Base-by-base conservation (phyloP, 2,797 vertebrate genomes). In the Clarias fuscus region DNA sequence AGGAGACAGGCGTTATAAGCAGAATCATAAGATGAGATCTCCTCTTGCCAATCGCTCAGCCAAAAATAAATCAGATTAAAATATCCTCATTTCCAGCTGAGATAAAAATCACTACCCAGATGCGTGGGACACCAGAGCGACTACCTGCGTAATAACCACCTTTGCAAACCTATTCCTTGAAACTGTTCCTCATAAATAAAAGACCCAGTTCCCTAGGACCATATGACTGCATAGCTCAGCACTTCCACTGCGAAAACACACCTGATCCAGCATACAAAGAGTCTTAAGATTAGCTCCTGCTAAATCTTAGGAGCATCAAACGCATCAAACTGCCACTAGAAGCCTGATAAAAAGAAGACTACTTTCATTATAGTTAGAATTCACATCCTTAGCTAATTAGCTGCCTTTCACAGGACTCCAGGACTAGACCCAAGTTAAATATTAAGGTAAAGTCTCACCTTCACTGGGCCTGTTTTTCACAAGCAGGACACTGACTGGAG, bases 391-490 rank as follows among this genome's bases (percentile, higher is more conserved):
- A 48, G 40, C 24, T 72, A 58, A 68, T 24, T n/a, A n/a, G 30
- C 30, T 79, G 30, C 22, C 22, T 30, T 18, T 40, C 24, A n/a
- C 18, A 83, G 1, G 56, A 37, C 56, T 27, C 6, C 17, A 56
- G 2, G 18, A 58, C 6, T 68, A n/a, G 15, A 72, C 4, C 20
- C 2, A 22, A 61, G 14, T 40, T 24, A 62, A 22, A 72, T 73
- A 33, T 71, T n/a, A 30, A 20, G 33, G 67, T 24, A 2, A 18
- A 10, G 17, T 18, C 91, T 86, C 92, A 97, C 97, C 97, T 96
- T 99, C 98, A 18, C 89, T 97, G 15, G 95, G 92, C 88, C 94
- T 95, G 93, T 93, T 96, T 93, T 99, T 99, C 79, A 95, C 95
- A 90, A 99, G 93, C 86, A 98, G 95, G 83, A 99, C 97, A 2